Evolutionary conservation across 2,113 vertebrate genomes (phyloP), one percentile per base, ranked within the genome.

Genomic region (Rhagologus leucostigma): DNA sequence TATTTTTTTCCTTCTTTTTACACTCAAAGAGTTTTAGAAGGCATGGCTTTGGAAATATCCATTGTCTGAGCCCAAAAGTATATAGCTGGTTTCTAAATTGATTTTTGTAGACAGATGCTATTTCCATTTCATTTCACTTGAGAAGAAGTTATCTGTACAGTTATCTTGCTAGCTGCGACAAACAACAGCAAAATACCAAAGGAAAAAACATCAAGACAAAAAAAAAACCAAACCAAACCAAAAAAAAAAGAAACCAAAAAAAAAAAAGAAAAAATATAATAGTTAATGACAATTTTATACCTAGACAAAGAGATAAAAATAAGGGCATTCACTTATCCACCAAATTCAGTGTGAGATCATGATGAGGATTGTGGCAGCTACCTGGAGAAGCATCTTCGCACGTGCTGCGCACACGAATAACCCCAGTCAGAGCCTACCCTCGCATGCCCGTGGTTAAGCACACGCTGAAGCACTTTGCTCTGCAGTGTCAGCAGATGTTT

Each of bases 51-150:
- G 57, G 92, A 93, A 92, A 94, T 82, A 56, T 49, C 35, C 8
- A 32, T 92, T 89, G 81, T 95, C 50, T 89, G 57, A 94, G 62
- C 32, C 65, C 37, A 41, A 76, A 93, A 74, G 73, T 71, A 75
- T 57, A 57, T 19, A 77, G 77, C 47, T 83, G 85, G 55, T 83
- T 89, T 93, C 87, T 89, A 87, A 96, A 89, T 64, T 89, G 89
- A 76, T 94, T 95, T 90, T 84, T 89, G 57, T 77, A 62, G 84
- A 89, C 55, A 85, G 60, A 60, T 81, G 35, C 64, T 93, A 67
- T 92, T 97, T 97, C 76, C 86, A 76, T 89, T 96, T 97, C 83
- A 95, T 93, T 97, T 95, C 59, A 84, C 93, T 80, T 81, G 93
- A 96, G 94, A 91, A 89, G 94, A 91, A 89, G 71, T 71, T 91